These are phyloP conservation scores for Enteromius thamalakanensis DNA, from an alignment of 2,797 vertebrate species.

Conservation along the genomic window DNA sequence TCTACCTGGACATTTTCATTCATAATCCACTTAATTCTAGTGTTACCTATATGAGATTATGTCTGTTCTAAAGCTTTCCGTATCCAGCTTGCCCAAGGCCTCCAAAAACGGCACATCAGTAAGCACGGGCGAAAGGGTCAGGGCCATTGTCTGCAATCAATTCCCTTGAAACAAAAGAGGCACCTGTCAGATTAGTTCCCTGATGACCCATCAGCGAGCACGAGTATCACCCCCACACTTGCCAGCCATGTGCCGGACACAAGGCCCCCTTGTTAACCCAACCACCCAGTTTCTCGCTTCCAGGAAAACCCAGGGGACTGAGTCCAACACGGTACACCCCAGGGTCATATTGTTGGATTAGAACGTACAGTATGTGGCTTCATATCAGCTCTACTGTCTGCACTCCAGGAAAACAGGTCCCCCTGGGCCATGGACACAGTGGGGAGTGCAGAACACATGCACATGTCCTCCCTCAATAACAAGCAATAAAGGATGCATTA, in stretches of 20 bases:
- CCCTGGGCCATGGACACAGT: conserved; percentile 54
- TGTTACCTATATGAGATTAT: conserved; percentile 28
- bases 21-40: conserved; percentile 2
- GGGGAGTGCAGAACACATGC: conserved; percentile 57
- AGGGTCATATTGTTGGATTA: conserved; percentile 76
- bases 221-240: conserved; percentile 61
- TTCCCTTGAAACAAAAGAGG: conserved; percentile 83
- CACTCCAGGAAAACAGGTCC: conserved; percentile 67
- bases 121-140: conserved; percentile 72
- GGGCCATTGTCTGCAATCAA: conserved; percentile 77
- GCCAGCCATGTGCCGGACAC: conserved; percentile 84
- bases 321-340: conserved; percentile 71
- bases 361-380: conserved; percentile 73
- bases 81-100: conserved; percentile 66
- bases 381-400: conserved; percentile 84
- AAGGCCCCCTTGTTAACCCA: conserved; percentile 83
- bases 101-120: conserved; percentile 64
- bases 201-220: conserved; percentile 60
- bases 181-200: conserved; percentile 84
- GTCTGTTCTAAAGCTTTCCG: conserved; percentile 23
- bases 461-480: conserved; percentile 70
- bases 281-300: conserved; percentile 67
- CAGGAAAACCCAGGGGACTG: conserved; percentile 58
- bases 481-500: conserved; percentile 77
- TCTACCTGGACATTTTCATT: background rate